A percentile compares a stretch with the other conserved stretches of the same genome.
Evolutionary conservation across 2,797 vertebrate genomes (phyloP).

Genomic region (Balearica regulorum): DNA sequence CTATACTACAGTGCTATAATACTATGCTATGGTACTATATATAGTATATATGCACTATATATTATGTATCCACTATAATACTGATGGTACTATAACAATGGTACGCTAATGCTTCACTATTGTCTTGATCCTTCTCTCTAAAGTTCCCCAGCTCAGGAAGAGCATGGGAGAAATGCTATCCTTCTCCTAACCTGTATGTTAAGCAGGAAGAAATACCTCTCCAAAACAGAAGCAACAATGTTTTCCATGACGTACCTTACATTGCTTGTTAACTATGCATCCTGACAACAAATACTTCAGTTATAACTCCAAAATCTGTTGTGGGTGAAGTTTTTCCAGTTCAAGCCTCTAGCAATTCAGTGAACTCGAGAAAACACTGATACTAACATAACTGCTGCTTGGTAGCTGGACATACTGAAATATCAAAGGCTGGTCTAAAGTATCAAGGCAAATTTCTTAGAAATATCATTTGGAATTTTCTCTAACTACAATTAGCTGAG

Average conservation of each 20-base stretch:
- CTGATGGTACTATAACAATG: background rate
- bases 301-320: background rate
- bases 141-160: background rate
- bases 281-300: background rate
- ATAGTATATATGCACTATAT: no score
- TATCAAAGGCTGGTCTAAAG: background rate
- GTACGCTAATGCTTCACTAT: background rate
- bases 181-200: background rate
- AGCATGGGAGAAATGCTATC: background rate
- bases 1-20: background rate
- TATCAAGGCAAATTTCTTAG: background rate
- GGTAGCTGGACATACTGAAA: background rate
- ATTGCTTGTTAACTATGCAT: background rate
- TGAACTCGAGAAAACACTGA: background rate
- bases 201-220: background rate
- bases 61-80: background rate
- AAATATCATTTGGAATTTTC: background rate
- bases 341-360: background rate
- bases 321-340: background rate
- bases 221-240: background rate
- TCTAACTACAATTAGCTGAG: background rate
- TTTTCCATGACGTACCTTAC: background rate
- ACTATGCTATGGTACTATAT: no score
- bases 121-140: background rate
- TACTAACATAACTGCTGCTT: background rate